Conservation (phyloP, 2,113 vertebrate species). For the Dolichotis patagonum region DNA sequence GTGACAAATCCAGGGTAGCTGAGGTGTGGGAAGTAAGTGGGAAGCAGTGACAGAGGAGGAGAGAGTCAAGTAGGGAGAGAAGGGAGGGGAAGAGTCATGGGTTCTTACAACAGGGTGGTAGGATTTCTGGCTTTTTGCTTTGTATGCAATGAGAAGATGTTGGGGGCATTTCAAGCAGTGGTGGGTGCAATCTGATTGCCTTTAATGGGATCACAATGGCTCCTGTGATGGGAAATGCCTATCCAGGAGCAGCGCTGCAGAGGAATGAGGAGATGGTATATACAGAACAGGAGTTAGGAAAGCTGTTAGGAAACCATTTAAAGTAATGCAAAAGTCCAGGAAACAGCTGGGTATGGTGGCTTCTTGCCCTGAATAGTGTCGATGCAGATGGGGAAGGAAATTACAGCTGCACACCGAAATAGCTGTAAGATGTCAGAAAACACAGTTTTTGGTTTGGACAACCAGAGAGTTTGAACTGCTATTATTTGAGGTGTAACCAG, state of each 20-base stretch:
- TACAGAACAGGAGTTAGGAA: neutral
- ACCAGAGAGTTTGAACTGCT: neutral
- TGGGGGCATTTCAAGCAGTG: neutral
- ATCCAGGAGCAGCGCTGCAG: neutral
- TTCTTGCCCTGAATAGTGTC: neutral
- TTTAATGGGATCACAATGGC: neutral
- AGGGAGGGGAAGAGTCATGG: neutral
- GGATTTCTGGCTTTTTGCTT: neutral
- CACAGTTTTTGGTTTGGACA: neutral
- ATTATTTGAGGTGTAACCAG: neutral
- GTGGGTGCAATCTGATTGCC: neutral
- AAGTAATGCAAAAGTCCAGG: neutral
- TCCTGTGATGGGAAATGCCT: neutral
- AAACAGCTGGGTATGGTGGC: too few species aligned
- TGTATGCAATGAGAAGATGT: neutral
- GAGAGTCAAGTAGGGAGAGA: neutral
- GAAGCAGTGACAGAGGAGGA: neutral
- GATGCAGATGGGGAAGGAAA: too few species aligned
- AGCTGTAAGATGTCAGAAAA: neutral
- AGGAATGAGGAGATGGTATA: neutral
- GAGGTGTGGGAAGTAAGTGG: accelerated
- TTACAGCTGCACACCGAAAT: neutral
- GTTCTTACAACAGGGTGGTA: neutral
- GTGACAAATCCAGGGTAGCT: neutral
- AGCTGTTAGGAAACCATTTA: neutral